Evolutionary conservation across 2,113 vertebrate genomes (phyloP).

Genomic region (Ia io): DNA sequence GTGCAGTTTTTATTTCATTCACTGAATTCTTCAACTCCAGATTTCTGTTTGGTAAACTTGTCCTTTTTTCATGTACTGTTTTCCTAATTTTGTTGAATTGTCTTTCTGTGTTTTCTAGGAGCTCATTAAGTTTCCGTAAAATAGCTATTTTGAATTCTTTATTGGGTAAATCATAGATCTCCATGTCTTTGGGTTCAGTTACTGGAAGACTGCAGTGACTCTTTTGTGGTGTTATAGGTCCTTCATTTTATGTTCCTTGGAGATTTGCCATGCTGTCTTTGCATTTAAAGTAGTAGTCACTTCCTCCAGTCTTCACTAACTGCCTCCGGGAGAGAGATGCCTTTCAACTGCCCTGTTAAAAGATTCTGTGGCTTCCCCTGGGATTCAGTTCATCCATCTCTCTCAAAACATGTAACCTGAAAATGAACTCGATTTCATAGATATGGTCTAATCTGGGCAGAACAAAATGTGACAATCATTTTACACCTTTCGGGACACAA

Average conservation of each 20-base stretch:
- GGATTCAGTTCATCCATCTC: not conserved
- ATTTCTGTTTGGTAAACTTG: not conserved
- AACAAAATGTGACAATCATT: not conserved
- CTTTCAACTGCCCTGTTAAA: not conserved
- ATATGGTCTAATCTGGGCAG: not conserved
- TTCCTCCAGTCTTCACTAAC: not conserved
- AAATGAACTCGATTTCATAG: conserved; percentile 5
- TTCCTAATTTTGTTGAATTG: not conserved
- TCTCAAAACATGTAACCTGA: not conserved
- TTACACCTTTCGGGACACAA: not conserved
- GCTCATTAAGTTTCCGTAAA: not conserved
- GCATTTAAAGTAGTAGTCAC: not conserved
- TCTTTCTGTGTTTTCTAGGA: not conserved
- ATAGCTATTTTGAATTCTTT: not conserved
- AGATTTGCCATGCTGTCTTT: not conserved
- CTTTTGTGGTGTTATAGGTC: not conserved
- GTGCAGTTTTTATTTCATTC: not conserved
- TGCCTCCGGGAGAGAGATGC: not conserved
- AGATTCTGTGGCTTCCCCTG: not conserved
- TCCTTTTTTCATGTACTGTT: not conserved
- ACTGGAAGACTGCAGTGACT: not conserved
- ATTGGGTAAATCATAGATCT: not conserved
- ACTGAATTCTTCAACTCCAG: not conserved
- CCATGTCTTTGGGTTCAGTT: not conserved
- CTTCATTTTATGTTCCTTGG: not conserved